phyloP scores from a whole-genome alignment of 1,140 invertebrate species.

The Zaprionus kolodkinae region DNA sequence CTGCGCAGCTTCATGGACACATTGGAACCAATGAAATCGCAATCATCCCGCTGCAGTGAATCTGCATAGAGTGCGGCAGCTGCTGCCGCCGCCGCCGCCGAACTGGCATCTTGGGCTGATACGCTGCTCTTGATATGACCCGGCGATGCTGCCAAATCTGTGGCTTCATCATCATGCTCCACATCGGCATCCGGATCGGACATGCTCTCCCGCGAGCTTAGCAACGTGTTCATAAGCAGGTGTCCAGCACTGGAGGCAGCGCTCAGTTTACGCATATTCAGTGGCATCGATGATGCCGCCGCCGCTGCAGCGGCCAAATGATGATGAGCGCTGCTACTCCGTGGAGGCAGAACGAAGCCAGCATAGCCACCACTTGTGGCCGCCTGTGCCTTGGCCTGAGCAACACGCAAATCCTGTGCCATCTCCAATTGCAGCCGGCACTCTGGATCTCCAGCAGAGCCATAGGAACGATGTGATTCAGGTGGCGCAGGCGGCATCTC shows the following conservation, averaged over 20 bases:
- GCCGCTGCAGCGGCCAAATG: slow-evolving; percentile 35
- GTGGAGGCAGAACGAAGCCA: slow-evolving; percentile 67
- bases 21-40: slow-evolving; percentile 83
- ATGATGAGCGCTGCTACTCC: slow-evolving; percentile 48
- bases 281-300: slow-evolving; percentile 52
- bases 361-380: slow-evolving; percentile 51
- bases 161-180: slow-evolving; percentile 71
- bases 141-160: slow-evolving; percentile 67
- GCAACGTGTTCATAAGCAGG: slow-evolving; percentile 75
- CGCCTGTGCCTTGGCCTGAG: slow-evolving; percentile 61
- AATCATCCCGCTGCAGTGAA: slow-evolving; percentile 66
- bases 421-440: slow-evolving; percentile 70
- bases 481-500: slow-evolving; percentile 59
- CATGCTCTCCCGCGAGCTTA: slow-evolving; percentile 73
- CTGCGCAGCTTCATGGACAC: slow-evolving; percentile 83
- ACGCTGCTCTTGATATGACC: slow-evolving; percentile 71
- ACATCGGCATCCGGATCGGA: slow-evolving; percentile 65
- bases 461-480: slow-evolving; percentile 80
- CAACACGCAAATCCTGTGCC: slow-evolving; percentile 80
- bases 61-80: slow-evolving; percentile 77
- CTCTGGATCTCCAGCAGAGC: slow-evolving; percentile 72
- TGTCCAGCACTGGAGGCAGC: slow-evolving; percentile 60
- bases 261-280: slow-evolving; percentile 75
- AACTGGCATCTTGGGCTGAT: slow-evolving; percentile 66
- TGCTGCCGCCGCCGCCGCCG: slow-evolving; percentile 56